phyloP scores from a whole-genome alignment of 2,888 invertebrate genomes.

The Lypha dubia region DNA sequence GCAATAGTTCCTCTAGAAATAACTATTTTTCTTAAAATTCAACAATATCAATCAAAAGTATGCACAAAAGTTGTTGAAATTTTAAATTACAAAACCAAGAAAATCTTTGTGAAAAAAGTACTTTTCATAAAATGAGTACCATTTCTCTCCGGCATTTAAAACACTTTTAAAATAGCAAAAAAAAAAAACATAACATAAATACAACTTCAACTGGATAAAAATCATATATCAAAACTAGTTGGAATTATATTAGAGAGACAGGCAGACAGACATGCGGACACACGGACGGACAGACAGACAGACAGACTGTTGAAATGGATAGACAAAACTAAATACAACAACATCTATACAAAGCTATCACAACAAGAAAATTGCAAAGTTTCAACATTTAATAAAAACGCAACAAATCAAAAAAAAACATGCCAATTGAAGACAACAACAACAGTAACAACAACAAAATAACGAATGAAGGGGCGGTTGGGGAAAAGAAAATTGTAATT shows the following conservation, averaged over 20 bases:
- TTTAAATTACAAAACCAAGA: neutral
- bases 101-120: neutral
- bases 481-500: conserved; percentile 27
- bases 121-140: neutral
- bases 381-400: conserved; percentile 49
- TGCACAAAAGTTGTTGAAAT: no score
- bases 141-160: neutral
- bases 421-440: conserved; percentile 30
- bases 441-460: no score
- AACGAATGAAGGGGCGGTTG: no score
- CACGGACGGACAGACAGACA: conserved; percentile 8
- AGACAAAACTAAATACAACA: conserved; percentile 6
- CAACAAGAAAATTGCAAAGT: conserved; percentile 54
- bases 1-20: no score
- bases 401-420: conserved; percentile 41
- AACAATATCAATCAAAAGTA: no score
- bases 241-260: conserved; percentile 63
- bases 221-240: conserved; percentile 72
- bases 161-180: neutral
- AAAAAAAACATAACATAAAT: conserved; percentile 45
- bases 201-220: conserved; percentile 69
- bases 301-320: neutral
- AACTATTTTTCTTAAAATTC: no score
- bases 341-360: conserved; percentile 10
- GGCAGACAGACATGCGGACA: neutral